phyloP scores from a whole-genome alignment of 2,888 invertebrate genomes.

The Drosophila kanekoi region DNA sequence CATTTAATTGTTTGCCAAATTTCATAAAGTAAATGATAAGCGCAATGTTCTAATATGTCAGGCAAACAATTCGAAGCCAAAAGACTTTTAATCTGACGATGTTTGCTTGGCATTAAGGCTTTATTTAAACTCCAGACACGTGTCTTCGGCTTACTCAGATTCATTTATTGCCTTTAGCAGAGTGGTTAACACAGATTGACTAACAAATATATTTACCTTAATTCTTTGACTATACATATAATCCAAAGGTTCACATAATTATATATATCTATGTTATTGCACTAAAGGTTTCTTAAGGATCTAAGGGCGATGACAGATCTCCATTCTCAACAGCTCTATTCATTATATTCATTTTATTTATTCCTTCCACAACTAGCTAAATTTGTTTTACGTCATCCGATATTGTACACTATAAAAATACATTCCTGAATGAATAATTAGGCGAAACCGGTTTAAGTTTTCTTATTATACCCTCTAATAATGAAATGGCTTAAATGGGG shows the following conservation, averaged over 20 bases:
- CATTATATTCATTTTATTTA: background rate
- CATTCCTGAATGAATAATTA: background rate
- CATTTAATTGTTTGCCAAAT: slow-evolving; percentile 77
- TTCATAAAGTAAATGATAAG: slow-evolving; percentile 35
- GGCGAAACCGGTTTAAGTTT: slow-evolving; percentile 10
- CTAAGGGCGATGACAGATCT: background rate
- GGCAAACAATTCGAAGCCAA: slow-evolving; percentile 58
- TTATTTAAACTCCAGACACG: slow-evolving; percentile 30
- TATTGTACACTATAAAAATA: background rate
- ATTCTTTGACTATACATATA: background rate
- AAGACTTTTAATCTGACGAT: slow-evolving; percentile 24
- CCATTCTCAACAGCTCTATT: background rate
- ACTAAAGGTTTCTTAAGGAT: background rate
- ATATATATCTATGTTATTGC: background rate
- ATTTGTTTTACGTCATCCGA: slow-evolving; percentile 29
- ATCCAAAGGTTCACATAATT: background rate
- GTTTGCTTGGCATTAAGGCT: slow-evolving; percentile 40
- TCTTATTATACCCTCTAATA: background rate
- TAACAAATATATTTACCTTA: background rate
- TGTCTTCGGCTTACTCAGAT: slow-evolving; percentile 20
- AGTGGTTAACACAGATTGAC: background rate
- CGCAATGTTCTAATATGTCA: slow-evolving; percentile 60
- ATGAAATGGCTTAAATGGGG: background rate
- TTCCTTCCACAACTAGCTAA: slow-evolving; percentile 1
- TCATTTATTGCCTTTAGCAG: background rate